Conservation (phyloP, 2,888 invertebrate species). For the Lypha dubia region DNA sequence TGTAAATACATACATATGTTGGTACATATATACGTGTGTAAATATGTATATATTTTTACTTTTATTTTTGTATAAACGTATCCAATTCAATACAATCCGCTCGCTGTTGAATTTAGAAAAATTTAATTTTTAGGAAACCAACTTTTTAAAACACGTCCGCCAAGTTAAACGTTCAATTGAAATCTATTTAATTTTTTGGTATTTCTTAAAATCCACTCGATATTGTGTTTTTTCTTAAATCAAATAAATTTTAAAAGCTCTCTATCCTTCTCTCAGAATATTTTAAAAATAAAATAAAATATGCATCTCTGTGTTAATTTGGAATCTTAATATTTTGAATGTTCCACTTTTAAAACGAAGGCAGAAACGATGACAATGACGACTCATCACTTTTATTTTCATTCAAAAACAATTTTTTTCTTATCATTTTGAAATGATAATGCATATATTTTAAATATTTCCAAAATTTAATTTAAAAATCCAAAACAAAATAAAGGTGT, state of each 20-base stretch:
- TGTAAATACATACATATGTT: conserved; percentile 4
- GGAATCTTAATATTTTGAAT: conserved; percentile 65
- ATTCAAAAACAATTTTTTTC: conserved; percentile 19
- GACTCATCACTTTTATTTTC: conserved; percentile 48
- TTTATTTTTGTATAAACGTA: conserved; percentile 45
- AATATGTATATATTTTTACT: background rate
- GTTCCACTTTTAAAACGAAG: conserved; percentile 62
- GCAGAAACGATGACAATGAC: conserved; percentile 11
- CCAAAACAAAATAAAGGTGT: conserved; percentile 37
- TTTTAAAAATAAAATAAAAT: conserved; percentile 59
- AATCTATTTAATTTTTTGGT: conserved; percentile 56
- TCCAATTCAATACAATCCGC: conserved; percentile 63
- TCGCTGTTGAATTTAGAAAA: conserved; percentile 60
- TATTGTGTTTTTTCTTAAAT: conserved; percentile 16
- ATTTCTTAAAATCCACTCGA: conserved; percentile 36
- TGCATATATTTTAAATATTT: conserved; percentile 45
- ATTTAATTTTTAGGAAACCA: conserved; percentile 16
- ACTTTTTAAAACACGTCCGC: conserved; percentile 67
- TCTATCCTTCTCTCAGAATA: conserved; percentile 14
- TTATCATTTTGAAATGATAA: conserved; percentile 54
- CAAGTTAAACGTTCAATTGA: conserved; percentile 69
- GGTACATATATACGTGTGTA: conserved; percentile 6
- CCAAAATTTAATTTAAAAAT: background rate
- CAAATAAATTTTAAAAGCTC: conserved; percentile 49
- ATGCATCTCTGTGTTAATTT: conserved; percentile 63